Evolutionary conservation across 2,797 vertebrate species (phyloP).

Genomic region (Lepus townsendii): DNA sequence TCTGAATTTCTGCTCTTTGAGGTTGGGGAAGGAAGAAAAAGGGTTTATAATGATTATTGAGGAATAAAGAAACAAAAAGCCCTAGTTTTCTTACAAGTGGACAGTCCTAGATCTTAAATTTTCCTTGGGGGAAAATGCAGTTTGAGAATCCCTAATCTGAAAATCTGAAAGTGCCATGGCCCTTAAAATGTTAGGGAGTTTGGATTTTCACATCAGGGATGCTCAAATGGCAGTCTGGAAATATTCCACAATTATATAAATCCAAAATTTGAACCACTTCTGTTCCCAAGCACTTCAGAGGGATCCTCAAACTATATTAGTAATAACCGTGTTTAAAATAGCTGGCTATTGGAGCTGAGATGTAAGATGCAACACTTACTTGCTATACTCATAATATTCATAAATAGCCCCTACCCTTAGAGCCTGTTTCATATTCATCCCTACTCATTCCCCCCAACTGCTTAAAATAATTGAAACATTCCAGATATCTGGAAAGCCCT

Average conservation of each 20-base stretch:
- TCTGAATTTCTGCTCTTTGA: conserved; percentile 36
- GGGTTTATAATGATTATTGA: background rate
- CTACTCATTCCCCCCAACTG: background rate
- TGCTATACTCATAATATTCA: background rate
- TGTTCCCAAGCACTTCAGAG: background rate
- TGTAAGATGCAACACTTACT: background rate
- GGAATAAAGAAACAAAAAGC: conserved; percentile 19
- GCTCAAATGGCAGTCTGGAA: background rate
- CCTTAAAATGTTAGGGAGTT: background rate
- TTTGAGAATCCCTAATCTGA: background rate
- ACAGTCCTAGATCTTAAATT: background rate
- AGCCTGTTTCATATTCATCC: conserved; percentile 1
- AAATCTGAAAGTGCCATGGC: background rate
- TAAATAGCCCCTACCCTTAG: background rate
- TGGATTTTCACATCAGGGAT: background rate
- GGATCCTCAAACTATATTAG: background rate
- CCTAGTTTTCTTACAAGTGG: background rate
- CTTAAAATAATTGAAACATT: conserved; percentile 61
- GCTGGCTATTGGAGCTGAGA: conserved; percentile 13
- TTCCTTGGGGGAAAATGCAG: background rate
- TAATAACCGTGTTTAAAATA: conserved; percentile 28
- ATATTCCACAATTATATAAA: background rate
- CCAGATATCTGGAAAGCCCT: conserved; percentile 4
- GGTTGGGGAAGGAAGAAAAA: background rate
- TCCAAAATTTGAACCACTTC: background rate